Evolutionary conservation across 92 coral and sea anemone species (phyloP), one percentile per base, ranked within the genome.

Genomic region (Palythoa heliodiscus): DNA sequence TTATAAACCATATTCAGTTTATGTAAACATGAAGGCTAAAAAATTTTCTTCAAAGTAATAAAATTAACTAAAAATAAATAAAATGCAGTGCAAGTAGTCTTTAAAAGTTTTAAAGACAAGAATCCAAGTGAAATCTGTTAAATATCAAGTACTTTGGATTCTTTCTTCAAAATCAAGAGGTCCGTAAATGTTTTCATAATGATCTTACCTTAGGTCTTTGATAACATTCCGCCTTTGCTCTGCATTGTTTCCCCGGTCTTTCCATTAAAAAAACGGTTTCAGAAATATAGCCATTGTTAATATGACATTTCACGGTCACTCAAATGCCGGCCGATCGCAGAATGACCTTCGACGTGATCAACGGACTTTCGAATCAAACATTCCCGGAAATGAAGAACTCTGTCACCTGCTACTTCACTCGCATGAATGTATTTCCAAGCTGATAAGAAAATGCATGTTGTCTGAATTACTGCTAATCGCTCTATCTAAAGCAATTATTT

Each of bases 401-500:
- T 63, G 25, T 77, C 29, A 40, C 19, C 14, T 64, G 73, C 61
- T 5, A 22, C 47, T 80, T 77, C 50, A 11, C 10, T 14, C 71
- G 40, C 52, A 77, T 37, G 12, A 58, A 15, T 54, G 52, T 64
- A 61, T 79, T 79, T 48, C 22, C 60, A 22, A 39, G 84, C 38
- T 23, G 63, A 52, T 48, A 63, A 11, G 17, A 20, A 6, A 17
- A 11, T 75, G 80, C 63, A 12, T 75, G 39, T 12, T 52, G 39
- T 64, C 14, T 80, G 57, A 11, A 5, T 63, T 76, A 53, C 23
- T 43, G 24, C 61, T 80, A 80, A 80, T 80, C 75, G 84, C 53
- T 64, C 84, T 60, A 80, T 80, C 84, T 24, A 47, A 13, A 47
- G 58, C 35, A 80, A 66, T 80, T 80, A 80, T 66, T 52, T 80